A percentile compares a stretch with the other conserved stretches of the same genome.
These are phyloP conservation scores for Epinotia ramella DNA, from an alignment of 2,888 invertebrate genomes.

Conservation along the genomic window DNA sequence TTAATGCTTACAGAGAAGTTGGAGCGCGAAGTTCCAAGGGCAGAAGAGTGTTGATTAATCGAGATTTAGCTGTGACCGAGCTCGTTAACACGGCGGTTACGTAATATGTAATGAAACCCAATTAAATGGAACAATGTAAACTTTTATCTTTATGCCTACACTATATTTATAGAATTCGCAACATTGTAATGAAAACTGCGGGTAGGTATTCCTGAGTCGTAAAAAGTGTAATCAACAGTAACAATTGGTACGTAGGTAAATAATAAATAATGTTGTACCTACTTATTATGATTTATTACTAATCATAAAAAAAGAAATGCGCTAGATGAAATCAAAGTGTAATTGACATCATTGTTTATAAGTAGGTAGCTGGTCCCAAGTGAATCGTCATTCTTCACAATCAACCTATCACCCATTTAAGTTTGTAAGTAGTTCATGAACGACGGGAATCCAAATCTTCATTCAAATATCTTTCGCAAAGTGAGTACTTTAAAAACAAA, in stretches of 20 bases:
- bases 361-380: too few species aligned
- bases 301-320: neutral
- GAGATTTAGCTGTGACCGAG: conserved; percentile 58
- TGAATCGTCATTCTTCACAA: too few species aligned
- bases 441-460: neutral
- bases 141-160: conserved; percentile 18
- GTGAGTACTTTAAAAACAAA: neutral
- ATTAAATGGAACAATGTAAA: conserved; percentile 52
- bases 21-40: conserved; percentile 66
- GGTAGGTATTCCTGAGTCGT: neutral
- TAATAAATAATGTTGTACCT: neutral
- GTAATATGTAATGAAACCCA: conserved; percentile 54
- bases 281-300: neutral
- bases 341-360: too few species aligned
- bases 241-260: conserved; percentile 4
- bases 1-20: conserved; percentile 58
- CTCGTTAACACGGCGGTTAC: conserved; percentile 46
- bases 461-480: neutral
- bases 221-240: conserved; percentile 13
- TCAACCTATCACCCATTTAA: too few species aligned
- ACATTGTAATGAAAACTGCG: conserved; percentile 12
- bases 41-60: conserved; percentile 68
- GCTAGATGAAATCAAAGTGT: neutral
- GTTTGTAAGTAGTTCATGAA: too few species aligned
- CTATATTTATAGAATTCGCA: conserved; percentile 16